Evolutionary conservation across 2,888 invertebrate species (phyloP).

Genomic region (Mechanitis mazaeus): DNA sequence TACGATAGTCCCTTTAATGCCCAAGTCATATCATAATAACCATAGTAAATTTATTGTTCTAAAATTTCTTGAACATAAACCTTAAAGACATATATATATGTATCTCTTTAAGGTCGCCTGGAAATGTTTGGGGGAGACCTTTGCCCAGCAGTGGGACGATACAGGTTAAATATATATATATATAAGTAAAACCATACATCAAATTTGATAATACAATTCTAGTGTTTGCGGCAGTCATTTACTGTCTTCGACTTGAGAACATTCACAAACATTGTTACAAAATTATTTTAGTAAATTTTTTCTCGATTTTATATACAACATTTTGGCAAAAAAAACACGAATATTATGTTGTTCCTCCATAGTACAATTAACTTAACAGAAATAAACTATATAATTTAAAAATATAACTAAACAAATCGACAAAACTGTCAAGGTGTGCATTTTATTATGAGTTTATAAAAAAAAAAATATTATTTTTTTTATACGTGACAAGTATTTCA

Average conservation of each 20-base stretch:
- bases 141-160: too few species aligned
- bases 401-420: too few species aligned
- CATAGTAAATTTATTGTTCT: neutral
- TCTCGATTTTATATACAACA: neutral
- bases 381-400: too few species aligned
- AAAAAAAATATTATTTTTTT: too few species aligned
- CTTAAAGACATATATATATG: neutral
- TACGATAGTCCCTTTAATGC: too few species aligned
- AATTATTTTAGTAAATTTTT: neutral
- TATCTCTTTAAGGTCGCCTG: too few species aligned
- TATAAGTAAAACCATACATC: neutral
- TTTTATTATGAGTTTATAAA: too few species aligned
- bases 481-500: too few species aligned
- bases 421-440: too few species aligned
- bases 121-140: too few species aligned
- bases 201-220: constrained; percentile 1
- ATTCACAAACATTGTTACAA: constrained; percentile 3
- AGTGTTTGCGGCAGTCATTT: constrained; percentile 1
- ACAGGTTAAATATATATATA: neutral
- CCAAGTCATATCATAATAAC: too few species aligned
- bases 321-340: neutral
- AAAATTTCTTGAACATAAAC: neutral
- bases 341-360: neutral
- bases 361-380: too few species aligned
- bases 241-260: constrained; percentile 1